These are phyloP conservation scores for Cheirogaleus medius DNA, from an alignment of 2,113 vertebrate species.

Conservation along the genomic window DNA sequence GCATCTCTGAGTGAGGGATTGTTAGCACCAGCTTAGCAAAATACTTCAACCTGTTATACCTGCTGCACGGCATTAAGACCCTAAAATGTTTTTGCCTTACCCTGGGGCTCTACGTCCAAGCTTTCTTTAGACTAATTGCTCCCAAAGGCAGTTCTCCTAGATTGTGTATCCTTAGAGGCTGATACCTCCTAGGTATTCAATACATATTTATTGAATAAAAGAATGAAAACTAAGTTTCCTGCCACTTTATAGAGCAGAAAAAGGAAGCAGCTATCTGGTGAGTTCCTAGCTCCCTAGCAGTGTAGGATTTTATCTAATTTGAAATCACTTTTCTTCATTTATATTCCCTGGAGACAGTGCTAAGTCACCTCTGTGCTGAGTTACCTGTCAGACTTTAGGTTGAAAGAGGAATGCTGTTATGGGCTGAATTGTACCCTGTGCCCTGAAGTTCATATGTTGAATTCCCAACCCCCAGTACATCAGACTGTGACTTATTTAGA, in stretches of 20 bases:
- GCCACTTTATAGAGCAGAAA: not conserved
- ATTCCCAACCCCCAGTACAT: not conserved
- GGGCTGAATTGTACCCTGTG: not conserved
- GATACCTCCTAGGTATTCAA: not conserved
- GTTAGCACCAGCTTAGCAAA: not conserved
- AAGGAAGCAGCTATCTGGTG: not conserved
- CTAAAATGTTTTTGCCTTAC: slow-evolving; percentile 25
- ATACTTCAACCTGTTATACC: not conserved
- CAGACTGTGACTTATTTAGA: not conserved
- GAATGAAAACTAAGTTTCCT: not conserved
- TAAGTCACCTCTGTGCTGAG: not conserved
- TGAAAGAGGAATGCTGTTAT: not conserved
- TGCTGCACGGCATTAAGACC: not conserved
- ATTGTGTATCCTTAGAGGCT: not conserved
- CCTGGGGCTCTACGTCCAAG: not conserved
- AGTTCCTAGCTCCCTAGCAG: not conserved
- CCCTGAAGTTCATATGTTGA: not conserved
- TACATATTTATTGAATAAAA: not conserved
- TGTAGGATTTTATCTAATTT: not conserved
- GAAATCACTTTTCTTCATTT: slow-evolving; percentile 24
- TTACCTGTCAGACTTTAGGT: not conserved
- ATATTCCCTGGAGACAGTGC: not conserved
- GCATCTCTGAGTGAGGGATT: not conserved
- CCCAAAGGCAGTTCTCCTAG: not conserved
- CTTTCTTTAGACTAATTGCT: not conserved